These are phyloP conservation scores for Copidosoma floridanum DNA, from an alignment of 1,140 invertebrate species.

Conservation along the genomic window DNA sequence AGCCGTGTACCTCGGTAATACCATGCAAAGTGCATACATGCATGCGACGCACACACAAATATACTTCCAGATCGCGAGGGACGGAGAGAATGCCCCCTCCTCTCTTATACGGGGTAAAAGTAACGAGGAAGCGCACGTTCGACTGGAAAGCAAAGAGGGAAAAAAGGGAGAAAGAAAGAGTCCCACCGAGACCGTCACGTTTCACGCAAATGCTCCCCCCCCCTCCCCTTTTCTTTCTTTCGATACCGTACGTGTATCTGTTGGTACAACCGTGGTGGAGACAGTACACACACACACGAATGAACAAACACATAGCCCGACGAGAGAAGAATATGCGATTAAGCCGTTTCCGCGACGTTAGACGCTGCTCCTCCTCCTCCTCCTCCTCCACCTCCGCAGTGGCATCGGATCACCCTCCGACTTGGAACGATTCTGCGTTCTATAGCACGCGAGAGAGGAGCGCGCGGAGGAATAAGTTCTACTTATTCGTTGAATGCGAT, in stretches of 20 bases:
- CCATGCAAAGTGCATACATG: conserved; percentile 3
- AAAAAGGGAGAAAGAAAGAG: too few relatives aligned
- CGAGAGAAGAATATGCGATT: conserved; percentile 20
- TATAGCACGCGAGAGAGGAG: conserved; percentile 28
- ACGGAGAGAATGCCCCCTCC: not conserved
- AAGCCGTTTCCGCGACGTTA: conserved; percentile 24
- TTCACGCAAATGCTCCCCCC: not conserved
- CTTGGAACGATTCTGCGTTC: too few relatives aligned
- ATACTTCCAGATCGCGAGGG: too few relatives aligned
- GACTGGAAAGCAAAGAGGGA: conserved; percentile 1
- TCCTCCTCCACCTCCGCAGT: conserved; percentile 6
- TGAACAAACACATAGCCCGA: too few relatives aligned
- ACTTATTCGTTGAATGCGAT: conserved; percentile 42
- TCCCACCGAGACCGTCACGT: conserved; percentile 16
- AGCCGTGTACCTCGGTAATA: conserved; percentile 13
- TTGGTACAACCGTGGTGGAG: too few relatives aligned
- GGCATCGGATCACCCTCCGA: too few relatives aligned
- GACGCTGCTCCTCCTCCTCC: conserved; percentile 7
- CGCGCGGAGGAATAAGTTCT: conserved; percentile 40
- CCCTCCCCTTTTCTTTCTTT: not conserved
- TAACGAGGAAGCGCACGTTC: conserved; percentile 1
- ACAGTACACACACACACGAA: not conserved
- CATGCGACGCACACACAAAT: too few relatives aligned
- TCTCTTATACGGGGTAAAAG: too few relatives aligned
- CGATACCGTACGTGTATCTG: not conserved